Conservation (phyloP, 2,113 vertebrate species). For the Perognathus longimembris region DNA sequence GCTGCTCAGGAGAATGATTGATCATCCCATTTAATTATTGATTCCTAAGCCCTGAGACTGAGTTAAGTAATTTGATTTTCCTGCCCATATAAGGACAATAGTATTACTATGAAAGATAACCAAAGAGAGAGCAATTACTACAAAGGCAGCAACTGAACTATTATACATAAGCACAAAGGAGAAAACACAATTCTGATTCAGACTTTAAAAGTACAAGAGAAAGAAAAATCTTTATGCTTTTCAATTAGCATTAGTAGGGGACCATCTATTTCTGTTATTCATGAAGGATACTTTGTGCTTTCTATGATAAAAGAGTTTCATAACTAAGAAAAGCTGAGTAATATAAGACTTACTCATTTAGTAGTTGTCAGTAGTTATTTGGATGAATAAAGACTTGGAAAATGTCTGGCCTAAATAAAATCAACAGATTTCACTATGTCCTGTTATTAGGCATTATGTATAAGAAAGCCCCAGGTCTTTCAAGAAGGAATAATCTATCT, state of each 20-base stretch:
- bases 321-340: constrained; percentile 22
- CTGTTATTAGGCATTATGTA: neutral
- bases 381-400: constrained; percentile 14
- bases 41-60: neutral
- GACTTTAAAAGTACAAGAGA: constrained; percentile 23
- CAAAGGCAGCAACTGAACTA: neutral
- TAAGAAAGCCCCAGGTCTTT: neutral
- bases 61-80: constrained; percentile 40
- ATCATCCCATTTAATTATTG: constrained; percentile 38
- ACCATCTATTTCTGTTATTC: neutral
- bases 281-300: neutral
- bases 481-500: neutral
- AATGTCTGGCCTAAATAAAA: neutral
- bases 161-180: neutral
- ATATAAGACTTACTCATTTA: neutral
- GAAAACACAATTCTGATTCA: constrained; percentile 33
- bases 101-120: neutral
- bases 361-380: neutral
- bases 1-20: neutral
- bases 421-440: constrained; percentile 1
- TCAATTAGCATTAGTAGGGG: neutral
- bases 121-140: constrained; percentile 15
- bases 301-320: neutral
- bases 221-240: constrained; percentile 8
- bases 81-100: neutral